A percentile compares a stretch with the other conserved stretches of the same genome.
Evolutionary conservation across 2,888 invertebrate species (phyloP).

Genomic region (Drosophila demipolita): DNA sequence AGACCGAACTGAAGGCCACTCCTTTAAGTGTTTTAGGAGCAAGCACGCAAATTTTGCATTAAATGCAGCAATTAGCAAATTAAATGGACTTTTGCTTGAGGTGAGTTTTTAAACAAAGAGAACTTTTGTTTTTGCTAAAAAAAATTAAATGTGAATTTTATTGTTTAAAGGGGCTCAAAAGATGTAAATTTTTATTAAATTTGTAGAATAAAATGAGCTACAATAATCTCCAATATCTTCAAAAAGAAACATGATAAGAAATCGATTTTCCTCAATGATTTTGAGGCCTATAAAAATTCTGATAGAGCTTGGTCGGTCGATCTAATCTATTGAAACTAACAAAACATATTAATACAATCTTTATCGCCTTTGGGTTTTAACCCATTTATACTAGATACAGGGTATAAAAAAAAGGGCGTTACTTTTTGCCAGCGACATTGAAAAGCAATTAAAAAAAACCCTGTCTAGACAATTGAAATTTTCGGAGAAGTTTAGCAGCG

Average conservation of each 20-base stretch:
- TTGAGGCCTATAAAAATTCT: background rate
- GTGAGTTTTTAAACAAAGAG: conserved; percentile 26
- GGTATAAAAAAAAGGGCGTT: conserved; percentile 6
- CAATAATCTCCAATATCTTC: background rate
- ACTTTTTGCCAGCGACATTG: conserved; percentile 37
- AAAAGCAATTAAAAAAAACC: conserved; percentile 49
- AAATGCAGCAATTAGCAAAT: conserved; percentile 75
- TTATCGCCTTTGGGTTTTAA: too few relatives aligned
- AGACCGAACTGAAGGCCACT: conserved; percentile 31
- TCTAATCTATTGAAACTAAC: background rate
- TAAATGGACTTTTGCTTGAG: conserved; percentile 57
- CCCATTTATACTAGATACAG: background rate
- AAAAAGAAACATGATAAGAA: background rate
- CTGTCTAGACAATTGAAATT: conserved; percentile 40
- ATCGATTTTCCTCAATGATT: background rate
- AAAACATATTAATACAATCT: background rate
- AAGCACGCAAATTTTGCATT: conserved; percentile 70
- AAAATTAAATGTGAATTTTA: background rate
- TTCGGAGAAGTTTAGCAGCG: conserved; percentile 38
- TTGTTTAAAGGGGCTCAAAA: background rate
- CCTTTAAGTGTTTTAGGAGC: conserved; percentile 45
- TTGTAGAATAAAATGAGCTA: background rate
- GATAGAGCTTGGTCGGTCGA: background rate
- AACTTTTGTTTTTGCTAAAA: conserved; percentile 32
- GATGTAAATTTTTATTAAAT: background rate